Evolutionary conservation across 2,888 invertebrate species (phyloP), one percentile per base, ranked within the genome.

Genomic region (Epinotia brunnichana): DNA sequence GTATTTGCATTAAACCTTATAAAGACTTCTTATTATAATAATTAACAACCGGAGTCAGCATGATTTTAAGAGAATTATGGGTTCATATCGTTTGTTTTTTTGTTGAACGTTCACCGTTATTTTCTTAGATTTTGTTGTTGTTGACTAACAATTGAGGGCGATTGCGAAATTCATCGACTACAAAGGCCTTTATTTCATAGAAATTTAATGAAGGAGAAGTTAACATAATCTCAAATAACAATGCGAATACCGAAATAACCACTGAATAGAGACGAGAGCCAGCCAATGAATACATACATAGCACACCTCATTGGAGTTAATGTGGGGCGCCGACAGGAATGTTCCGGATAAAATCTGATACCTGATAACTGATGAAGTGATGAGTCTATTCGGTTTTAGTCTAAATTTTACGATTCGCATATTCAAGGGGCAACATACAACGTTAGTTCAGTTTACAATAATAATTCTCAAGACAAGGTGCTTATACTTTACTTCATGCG

Each of bases 231-330:
- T 29, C 51, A 29, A 51, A 64, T 35, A 41, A 54, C 54, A 24
- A 21, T 54, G 41, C 15, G n/a, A 41, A 19, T 39, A 48, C 21
- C 15, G 56, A 21, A 66, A 66, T 54, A 56, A 56, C 41, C 66
- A 17, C 13, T 35, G 51, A 63, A 63, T 63, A 21, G 15, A 13
- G 24, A 4, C 21, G 11, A 21, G 13, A 4, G 13, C 15, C 5
- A 15, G 44, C 15, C 21, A 2, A 51, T 51, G 48, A 63, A 51
- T n/a, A n/a, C n/a, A n/a, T n/a, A n/a, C 51, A 51, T 11, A 9
- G 15, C 48, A 24, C 24, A 51, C 24, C 48, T 63, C 62, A 17
- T 51, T 48, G 62, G 62, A 29, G 29, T 11, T 51, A 48, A 62
- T 29, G 48, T 4, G 24, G 15, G 15, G 24, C 48, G 3, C 19